Base-by-base conservation (phyloP, 1,140 invertebrate species). In the Drosophila athabasca region DNA sequence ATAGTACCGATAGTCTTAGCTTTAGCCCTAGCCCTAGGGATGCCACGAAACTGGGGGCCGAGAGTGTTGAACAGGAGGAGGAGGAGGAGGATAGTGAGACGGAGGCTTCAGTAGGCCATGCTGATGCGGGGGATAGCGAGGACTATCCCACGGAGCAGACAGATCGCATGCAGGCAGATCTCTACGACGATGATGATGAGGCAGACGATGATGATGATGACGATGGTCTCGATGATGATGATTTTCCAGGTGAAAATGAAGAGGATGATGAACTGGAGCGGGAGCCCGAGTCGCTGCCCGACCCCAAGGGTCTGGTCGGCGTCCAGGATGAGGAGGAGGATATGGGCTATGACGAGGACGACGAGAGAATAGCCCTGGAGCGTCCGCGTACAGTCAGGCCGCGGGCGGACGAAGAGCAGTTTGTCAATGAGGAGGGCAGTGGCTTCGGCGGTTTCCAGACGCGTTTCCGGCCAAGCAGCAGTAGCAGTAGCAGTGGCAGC, bases 281-380 rank as follows among this genome's bases (percentile, higher is more conserved):
- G 8, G 69, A 64, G 19, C 83, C 79, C 7, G 87, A 83, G 19
- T 45, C 82, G 52, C 49, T 79, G 41, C 88, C 75, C 11, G 54
- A 79, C 53, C 64, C 79, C 55, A 82, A 69, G 55, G 58, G 67
- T 67, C 26, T 81, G 58, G 57, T 70, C n/a, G 62, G 52, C 51
- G 68, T 44, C 11, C 59, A 59, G 1, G 79, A 90, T 1, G 90
- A 91, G 41, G 89, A 91, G 44, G 90, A 91, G 35, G 90, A 91
- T 35, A 91, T 91, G 90, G 90, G 90, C 8, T 91, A 90, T 35
- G 90, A 91, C 41, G 90, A 91, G 67, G 90, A 91, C 4, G 90
- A 91, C 17, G 90, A 91, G 51, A 81, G 84, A 19, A 75, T 91
- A 39, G 87, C 90, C 2, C 55, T 88, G 51, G 90, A 91, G 41